Evolutionary conservation across 2,888 invertebrate species (phyloP), one percentile per base, ranked within the genome.

Genomic region (Pteria penguin): DNA sequence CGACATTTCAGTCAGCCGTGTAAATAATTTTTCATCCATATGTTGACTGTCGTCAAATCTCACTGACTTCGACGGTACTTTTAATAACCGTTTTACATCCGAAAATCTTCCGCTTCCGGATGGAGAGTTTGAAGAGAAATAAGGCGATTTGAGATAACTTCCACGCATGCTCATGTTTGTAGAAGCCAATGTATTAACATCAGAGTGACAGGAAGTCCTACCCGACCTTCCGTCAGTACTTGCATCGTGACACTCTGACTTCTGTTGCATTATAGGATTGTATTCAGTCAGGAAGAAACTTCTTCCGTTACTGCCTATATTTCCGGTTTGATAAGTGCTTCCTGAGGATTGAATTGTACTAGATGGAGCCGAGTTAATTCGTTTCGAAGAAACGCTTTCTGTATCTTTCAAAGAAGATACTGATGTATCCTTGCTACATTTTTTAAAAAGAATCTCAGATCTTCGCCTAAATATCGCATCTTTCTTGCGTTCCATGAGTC

Each of bases 401-500:
- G 54, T 80, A 62, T 4, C 62, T 69, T 22, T 72, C 5, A 61
- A 67, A 22, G 79, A 78, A 62, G 2, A 61, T 69, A 26, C 73
- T 8, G 65, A 67, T 26, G 79, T 76, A 1, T 57, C 33, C 5
- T 76, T 45, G 2, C 11, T 14, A 14, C 8, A 45, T 18, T 45
- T 45, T 2, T 76, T 72, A 26, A 78, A 58, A n/a, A 72, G 60
- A 8, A 84, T 83, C 45, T 79, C 82, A 24, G 78, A 78, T 27
- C 75, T 71, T 1, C 80, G 74, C 52, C 75, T 81, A 0, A 75
- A 61, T 8, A 82, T 77, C 45, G 54, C 52, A 2, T 78, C 70
- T 65, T 78, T 78, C 61, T 80, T 78, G 24, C 83, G 72, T 57
- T 85, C 85, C 82, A 87, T 82, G 29, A 86, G 72, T 26, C 88